These are phyloP conservation scores for Fundulus diaphanus DNA, from an alignment of 2,797 vertebrate species.

Conservation along the genomic window DNA sequence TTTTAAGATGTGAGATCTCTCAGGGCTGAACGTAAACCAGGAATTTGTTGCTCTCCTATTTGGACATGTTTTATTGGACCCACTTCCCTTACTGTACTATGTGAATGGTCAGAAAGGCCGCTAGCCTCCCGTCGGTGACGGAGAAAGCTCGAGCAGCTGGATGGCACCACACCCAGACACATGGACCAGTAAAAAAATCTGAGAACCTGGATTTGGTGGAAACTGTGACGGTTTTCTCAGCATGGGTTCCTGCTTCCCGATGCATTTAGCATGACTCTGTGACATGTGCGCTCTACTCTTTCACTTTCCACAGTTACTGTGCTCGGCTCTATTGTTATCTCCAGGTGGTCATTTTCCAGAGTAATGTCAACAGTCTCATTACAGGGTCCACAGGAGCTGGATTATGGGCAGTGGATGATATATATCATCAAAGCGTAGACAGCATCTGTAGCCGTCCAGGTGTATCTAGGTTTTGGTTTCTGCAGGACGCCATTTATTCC, in stretches of 20 bases:
- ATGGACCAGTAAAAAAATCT: slow-evolving; percentile 71
- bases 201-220: slow-evolving; percentile 74
- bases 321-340: slow-evolving; percentile 63
- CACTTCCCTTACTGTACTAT: slow-evolving; percentile 42
- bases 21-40: slow-evolving; percentile 75
- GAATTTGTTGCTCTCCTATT: slow-evolving; percentile 40
- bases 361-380: slow-evolving; percentile 63
- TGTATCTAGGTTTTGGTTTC: neutral
- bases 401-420: slow-evolving; percentile 29
- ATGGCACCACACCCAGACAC: slow-evolving; percentile 74
- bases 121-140: slow-evolving; percentile 35
- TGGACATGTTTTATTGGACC: slow-evolving; percentile 51
- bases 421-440: slow-evolving; percentile 59
- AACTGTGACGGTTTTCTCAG: slow-evolving; percentile 66
- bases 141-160: slow-evolving; percentile 66
- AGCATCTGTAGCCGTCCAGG: slow-evolving; percentile 42
- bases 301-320: slow-evolving; percentile 65
- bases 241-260: slow-evolving; percentile 42
- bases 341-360: slow-evolving; percentile 59
- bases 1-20: slow-evolving; percentile 81
- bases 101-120: slow-evolving; percentile 56
- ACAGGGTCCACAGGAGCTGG: slow-evolving; percentile 55
- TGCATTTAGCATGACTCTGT: slow-evolving; percentile 46
- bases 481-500: slow-evolving; percentile 15
- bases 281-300: slow-evolving; percentile 51